Evolutionary conservation across 2,797 vertebrate species (phyloP).

Genomic region (Coregonus ussuriensis): DNA sequence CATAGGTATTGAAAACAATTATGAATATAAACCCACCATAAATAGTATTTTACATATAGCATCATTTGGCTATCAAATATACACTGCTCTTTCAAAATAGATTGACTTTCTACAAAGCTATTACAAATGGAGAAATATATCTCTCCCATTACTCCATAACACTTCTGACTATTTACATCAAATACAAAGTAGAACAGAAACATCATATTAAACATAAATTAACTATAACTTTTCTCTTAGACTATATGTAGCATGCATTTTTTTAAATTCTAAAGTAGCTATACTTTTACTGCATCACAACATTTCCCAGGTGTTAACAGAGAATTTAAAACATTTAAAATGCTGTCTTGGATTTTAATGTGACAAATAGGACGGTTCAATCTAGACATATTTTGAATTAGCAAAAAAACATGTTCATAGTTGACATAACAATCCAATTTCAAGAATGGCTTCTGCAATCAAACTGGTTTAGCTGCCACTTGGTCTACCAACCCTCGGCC

Average conservation of each 20-base stretch:
- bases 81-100: conserved; percentile 74
- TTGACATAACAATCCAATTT: conserved; percentile 14
- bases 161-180: conserved; percentile 64
- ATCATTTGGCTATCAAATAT: conserved; percentile 72
- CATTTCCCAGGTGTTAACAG: conserved; percentile 63
- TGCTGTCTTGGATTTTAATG: conserved; percentile 35
- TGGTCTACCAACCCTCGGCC: not conserved
- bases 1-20: conserved; percentile 42
- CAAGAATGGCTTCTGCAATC: conserved; percentile 11
- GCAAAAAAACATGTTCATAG: conserved; percentile 28
- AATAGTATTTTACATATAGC: conserved; percentile 62
- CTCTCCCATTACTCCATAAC: conserved; percentile 59
- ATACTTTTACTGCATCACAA: conserved; percentile 40
- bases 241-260: conserved; percentile 60
- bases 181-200: conserved; percentile 51
- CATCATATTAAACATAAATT: conserved; percentile 54
- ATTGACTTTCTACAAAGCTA: conserved; percentile 75
- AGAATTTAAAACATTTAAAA: conserved; percentile 21
- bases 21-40: conserved; percentile 53
- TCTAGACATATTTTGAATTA: conserved; percentile 36
- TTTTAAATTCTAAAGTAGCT: conserved; percentile 38
- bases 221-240: conserved; percentile 51
- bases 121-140: conserved; percentile 70
- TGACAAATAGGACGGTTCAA: conserved; percentile 23
- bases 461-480: conserved; percentile 15